Base-by-base conservation (phyloP, 2,113 vertebrate species). In the Tenebrosternarchus preto region DNA sequence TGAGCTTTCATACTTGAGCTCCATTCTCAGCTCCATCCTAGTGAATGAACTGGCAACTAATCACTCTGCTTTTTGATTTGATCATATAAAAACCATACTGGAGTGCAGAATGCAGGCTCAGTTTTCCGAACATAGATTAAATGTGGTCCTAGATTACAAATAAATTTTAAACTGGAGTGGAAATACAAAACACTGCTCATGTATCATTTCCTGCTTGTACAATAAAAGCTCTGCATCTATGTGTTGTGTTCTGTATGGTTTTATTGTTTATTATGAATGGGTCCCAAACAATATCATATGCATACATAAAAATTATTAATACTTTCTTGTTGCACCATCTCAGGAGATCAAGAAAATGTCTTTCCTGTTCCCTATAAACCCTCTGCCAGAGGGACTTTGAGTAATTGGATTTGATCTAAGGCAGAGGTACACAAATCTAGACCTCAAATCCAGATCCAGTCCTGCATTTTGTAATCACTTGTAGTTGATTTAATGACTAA, bases 11-110 rank as follows among this genome's bases (percentile, higher is more conserved):
- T n/a, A 81, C 69, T 59, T 60, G 57, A 78, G 24, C 43, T 24
- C 46, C 73, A 43, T 70, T 64, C 31, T 55, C 20, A 81, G n/a
- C 67, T 20, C 56, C 12, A 77, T 80, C 67, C 74, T 75, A 78
- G 39, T 17, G 43, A 50, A 50, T 50, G 8, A 69, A 57, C 55
- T 69, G 77, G 69, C 55, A 39, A 79, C 83, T 81, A 82, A 82
- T 78, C 53, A 43, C 29, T 73, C 43, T 36, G 27, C 53, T 59
- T 56, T 7, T 17, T 39, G 76, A 25, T 29, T 43, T 50, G 59
- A 76, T 46, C 31, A 19, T 67, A 24, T 57, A 46, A 66, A 59
- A 9, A 29, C 60, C 50, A 59, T 59, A 22, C 63, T 59, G 69
- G 78, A 73, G 46, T 66, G 50, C 24, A 66, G 46, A 60, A 66